A percentile compares a stretch with the other conserved stretches of the same genome.
Evolutionary conservation across 92 coral and sea anemone genomes (phyloP).

Genomic region (Scolanthus callimorphus): DNA sequence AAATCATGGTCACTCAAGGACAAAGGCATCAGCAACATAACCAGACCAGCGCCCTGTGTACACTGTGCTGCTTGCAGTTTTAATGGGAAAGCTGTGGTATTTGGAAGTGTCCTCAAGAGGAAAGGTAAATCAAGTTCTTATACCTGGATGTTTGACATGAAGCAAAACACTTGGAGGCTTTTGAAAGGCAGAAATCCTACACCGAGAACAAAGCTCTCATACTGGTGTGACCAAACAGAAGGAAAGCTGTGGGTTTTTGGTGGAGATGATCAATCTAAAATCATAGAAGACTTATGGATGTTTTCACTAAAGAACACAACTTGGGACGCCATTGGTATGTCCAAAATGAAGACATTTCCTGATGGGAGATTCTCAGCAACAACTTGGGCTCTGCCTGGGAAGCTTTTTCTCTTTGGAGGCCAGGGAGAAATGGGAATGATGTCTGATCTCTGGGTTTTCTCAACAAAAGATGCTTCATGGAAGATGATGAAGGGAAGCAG

Average conservation of each 20-base stretch:
- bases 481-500: conserved; percentile 23
- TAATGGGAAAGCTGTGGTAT: conserved; percentile 42
- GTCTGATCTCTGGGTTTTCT: conserved; percentile 70
- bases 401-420: conserved; percentile 85
- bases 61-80: conserved; percentile 64
- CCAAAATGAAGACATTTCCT: conserved; percentile 17
- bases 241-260: conserved; percentile 74
- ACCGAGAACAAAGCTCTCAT: conserved; percentile 44
- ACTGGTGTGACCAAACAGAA: conserved; percentile 67
- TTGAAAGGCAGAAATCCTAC: conserved; percentile 20
- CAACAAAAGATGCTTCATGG: conserved; percentile 29
- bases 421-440: conserved; percentile 16
- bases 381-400: conserved; percentile 62
- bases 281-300: conserved; percentile 68
- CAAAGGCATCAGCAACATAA: neutral
- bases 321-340: conserved; percentile 39
- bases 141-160: conserved; percentile 65
- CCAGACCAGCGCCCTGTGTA: conserved; percentile 52
- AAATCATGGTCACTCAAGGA: conserved; percentile 44
- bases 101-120: conserved; percentile 26
- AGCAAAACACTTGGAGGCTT: conserved; percentile 41
- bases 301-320: conserved; percentile 37
- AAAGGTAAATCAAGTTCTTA: conserved; percentile 5
- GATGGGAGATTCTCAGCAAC: conserved; percentile 31
- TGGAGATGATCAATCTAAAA: conserved; percentile 29